Percentiles rank a stretch among this genome's conserved stretches.
These are phyloP conservation scores for Lacanobia oleracea DNA, from an alignment of 2,888 invertebrate species.

Conservation along the genomic window DNA sequence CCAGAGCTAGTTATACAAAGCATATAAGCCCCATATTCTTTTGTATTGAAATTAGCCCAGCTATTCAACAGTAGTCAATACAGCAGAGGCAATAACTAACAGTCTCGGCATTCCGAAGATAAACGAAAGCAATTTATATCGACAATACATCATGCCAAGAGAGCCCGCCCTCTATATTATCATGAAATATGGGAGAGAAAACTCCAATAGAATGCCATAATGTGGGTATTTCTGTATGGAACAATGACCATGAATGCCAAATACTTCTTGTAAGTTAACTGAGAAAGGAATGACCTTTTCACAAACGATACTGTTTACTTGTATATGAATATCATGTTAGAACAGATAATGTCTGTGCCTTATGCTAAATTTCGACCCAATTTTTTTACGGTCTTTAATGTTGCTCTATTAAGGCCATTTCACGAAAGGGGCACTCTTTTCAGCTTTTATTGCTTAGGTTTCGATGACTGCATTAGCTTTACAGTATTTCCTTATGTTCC, in stretches of 20 bases:
- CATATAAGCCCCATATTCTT: background rate
- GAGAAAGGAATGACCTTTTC: background rate
- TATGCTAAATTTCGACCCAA: background rate
- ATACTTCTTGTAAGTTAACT: background rate
- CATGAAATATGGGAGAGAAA: conserved; percentile 51
- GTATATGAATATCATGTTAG: background rate
- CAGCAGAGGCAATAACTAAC: conserved; percentile 29
- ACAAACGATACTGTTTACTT: background rate
- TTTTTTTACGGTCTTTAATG: no score
- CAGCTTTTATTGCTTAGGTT: no score
- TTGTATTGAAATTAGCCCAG: background rate
- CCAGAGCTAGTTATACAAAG: no score
- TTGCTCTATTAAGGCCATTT: background rate
- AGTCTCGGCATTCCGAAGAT: conserved; percentile 37
- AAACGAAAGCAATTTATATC: conserved; percentile 58
- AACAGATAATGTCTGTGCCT: background rate
- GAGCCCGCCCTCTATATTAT: conserved; percentile 43
- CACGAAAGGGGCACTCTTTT: background rate
- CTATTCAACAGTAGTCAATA: conserved; percentile 17
- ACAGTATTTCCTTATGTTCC: background rate
- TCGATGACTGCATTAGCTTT: background rate
- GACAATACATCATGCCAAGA: conserved; percentile 47
- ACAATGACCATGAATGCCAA: conserved; percentile 17
- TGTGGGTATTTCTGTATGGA: conserved; percentile 17
- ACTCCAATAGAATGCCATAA: conserved; percentile 19